Base-by-base conservation (phyloP, 64 coral and sea anemone species). In the Hydrozoanthus tunicans region DNA sequence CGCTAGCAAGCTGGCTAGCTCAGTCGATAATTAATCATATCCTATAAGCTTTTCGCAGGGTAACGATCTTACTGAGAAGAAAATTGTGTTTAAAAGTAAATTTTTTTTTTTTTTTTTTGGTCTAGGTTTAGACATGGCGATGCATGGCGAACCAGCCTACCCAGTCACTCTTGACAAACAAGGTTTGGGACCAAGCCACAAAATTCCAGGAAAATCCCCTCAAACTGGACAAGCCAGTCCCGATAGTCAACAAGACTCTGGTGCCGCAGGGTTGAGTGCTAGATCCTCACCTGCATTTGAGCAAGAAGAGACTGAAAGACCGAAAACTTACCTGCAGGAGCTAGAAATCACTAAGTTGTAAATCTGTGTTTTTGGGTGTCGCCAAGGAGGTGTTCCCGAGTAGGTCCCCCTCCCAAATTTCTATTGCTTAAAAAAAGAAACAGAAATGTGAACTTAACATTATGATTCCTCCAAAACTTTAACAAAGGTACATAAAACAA, bases 111-210 rank as follows among this genome's bases (percentile, higher is more conserved):
- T 63, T 53, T 53, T 7, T 4, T 90, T 26, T 14, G 8, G 5
- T 62, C 51, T 80, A 92, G 91, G 91, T 77, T 58, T 92, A 65
- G 91, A 92, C 58, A 79, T 79, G 1, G 80, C 32, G 9, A 66
- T 85, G 74, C 91, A 92, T 70, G 64, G 24, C 4, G 81, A 92
- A 62, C 91, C 82, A 25, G 91, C 91, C 23, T 92, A 92, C 58
- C 91, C 91, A 55, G 56, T 92, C 6, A 17, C 52, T 75, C 57
- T 74, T 7, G 24, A 88, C n/a, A 51, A 56, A 20, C 58, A 62
- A 9, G n/a, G 10, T 9, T 0, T 71, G 65, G 9, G 58, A 5
- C 9, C 56, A 6, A 56, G 56, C 8, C 20, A 15, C 54, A 43
- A 43, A 43, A 43, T 43, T 43, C 32, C 32, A 43, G 32, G 32